Evolutionary conservation across 2,113 vertebrate genomes (phyloP).

Genomic region (Alethe castanea): DNA sequence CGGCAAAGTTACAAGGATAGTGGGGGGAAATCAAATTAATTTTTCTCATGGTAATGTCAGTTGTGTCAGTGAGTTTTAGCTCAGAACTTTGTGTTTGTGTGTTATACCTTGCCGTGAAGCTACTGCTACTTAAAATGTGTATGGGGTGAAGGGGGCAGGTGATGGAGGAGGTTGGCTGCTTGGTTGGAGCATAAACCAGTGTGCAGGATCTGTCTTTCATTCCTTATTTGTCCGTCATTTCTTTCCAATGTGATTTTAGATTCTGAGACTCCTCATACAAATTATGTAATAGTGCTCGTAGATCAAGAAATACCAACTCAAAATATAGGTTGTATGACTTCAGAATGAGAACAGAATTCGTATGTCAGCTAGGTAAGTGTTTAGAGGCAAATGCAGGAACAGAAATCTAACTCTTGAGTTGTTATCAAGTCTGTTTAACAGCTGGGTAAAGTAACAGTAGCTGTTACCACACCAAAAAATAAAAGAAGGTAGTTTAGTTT

Average conservation of each 20-base stretch:
- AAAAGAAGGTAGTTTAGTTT: neutral
- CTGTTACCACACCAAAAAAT: neutral
- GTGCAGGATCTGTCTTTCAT: neutral
- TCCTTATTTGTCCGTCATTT: neutral
- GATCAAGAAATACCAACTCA: neutral
- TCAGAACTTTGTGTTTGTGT: neutral
- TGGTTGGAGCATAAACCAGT: neutral
- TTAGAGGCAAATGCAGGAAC: neutral
- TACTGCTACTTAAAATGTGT: neutral
- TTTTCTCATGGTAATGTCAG: fast-evolving
- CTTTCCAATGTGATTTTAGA: neutral
- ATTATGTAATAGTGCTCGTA: neutral
- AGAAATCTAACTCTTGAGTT: neutral
- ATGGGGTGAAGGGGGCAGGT: neutral
- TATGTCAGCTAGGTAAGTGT: neutral
- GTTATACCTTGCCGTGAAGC: neutral
- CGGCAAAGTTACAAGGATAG: neutral
- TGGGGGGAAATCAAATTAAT: fast-evolving
- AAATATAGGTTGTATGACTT: neutral
- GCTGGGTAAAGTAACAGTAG: neutral
- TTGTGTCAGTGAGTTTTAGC: neutral
- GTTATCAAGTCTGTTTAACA: neutral
- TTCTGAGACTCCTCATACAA: neutral
- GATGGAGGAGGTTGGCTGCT: neutral
- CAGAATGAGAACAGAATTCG: neutral